These are phyloP conservation scores for Melanotaenia duboulayi DNA, from an alignment of 2,113 vertebrate species.

Conservation along the genomic window DNA sequence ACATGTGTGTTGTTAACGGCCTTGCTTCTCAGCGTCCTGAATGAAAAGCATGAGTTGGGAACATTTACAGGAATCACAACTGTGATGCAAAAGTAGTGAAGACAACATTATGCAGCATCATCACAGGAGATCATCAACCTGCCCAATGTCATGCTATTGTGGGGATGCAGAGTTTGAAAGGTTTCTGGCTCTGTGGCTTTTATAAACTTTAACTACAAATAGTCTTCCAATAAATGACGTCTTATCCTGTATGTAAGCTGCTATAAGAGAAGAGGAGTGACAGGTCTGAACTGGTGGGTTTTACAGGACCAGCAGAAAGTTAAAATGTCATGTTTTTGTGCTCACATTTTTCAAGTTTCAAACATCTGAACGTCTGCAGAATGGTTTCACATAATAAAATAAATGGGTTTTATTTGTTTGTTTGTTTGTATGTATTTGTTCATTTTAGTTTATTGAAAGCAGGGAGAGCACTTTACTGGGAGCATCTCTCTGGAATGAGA, in stretches of 20 bases:
- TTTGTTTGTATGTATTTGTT: too few relatives aligned
- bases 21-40: conserved; percentile 1
- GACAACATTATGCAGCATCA: conserved; percentile 43
- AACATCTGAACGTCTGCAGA: too few relatives aligned
- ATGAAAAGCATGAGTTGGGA: not conserved
- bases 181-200: conserved; percentile 38
- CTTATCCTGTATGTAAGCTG: conserved; percentile 24
- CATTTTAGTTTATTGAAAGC: too few relatives aligned
- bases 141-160: conserved; percentile 33
- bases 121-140: conserved; percentile 40
- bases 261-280: conserved; percentile 21
- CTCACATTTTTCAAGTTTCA: too few relatives aligned
- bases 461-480: too few relatives aligned
- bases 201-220: conserved; percentile 53
- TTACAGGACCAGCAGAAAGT: not conserved
- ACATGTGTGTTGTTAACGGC: conserved; percentile 19
- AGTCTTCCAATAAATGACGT: conserved; percentile 37
- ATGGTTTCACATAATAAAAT: too few relatives aligned
- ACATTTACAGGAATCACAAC: conserved; percentile 20
- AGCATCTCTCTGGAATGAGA: too few relatives aligned
- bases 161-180: conserved; percentile 1
- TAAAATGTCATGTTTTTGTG: not conserved
- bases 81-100: conserved; percentile 59
- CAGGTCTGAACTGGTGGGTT: not conserved
- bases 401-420: too few relatives aligned